Base-by-base conservation (phyloP, 1,140 invertebrate genomes). In the Microplitis demolitor region DNA sequence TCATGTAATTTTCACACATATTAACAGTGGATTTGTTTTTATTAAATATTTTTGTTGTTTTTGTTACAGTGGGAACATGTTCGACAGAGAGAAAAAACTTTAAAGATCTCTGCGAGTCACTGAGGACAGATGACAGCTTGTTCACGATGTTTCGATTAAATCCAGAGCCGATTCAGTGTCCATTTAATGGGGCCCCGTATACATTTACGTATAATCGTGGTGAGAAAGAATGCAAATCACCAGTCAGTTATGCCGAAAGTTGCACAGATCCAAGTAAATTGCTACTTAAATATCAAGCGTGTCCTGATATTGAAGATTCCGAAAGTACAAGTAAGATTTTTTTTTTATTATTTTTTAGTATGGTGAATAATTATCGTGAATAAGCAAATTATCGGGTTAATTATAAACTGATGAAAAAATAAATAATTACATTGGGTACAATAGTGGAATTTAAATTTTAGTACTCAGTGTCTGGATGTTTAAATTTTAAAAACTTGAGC, bases 161-260 rank as follows among this genome's bases (percentile, higher is more conserved):
- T 76, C 89, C 91, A 0, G 87, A 89, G 62, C 91, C 92, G 3
- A 90, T 93, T 75, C 81, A 89, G 2, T 94, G 93, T 78, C 93
- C 93, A 4, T 94, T 94, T 84, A 90, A 89, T 74, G 90, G 91
- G 3, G 88, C 91, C n/a, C 93, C 94, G 0, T 93, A 93, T 84
- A 93, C 91, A 0, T 96, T 96, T 83, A 92, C 92, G 4, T 95
- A 95, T 79, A 93, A 90, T 81, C 87, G 92, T 11, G 91, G 91
- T 6, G 85, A 85, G 54, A 88, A 88, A 3, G 90, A 92, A 63
- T 93, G 92, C 78, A 71, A 71, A 3, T 84, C 87, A 56, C 90
- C 90, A 4, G 82, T 89, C 37, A 91, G 90, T 33, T 87, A 88
- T 39, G 89, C 90, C 24, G 91, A 92, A 72, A 88, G 89, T 45